Conservation (phyloP, 1,140 invertebrate species). For the Brachionus paranguensis region DNA sequence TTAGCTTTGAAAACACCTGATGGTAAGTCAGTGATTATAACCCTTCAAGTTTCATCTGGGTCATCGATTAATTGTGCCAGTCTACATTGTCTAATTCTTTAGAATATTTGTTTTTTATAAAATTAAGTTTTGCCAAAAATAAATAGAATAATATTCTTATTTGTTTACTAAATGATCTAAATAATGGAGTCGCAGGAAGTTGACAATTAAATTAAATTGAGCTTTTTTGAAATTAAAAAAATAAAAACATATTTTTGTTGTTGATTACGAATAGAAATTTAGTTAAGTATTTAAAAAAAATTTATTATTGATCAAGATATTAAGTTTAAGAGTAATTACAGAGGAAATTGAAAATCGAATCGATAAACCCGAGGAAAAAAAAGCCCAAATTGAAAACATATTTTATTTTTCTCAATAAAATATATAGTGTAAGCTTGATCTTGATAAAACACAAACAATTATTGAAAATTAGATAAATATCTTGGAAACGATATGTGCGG, state of each 20-base stretch:
- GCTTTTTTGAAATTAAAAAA: not conserved
- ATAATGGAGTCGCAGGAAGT: not conserved
- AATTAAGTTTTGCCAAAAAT: no score
- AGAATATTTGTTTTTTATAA: no score
- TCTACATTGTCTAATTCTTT: no score
- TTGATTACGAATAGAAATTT: not conserved
- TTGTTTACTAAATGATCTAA: not conserved
- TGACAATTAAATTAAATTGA: not conserved
- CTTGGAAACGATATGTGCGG: not conserved
- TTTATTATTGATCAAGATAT: not conserved
- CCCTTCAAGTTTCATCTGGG: no score
- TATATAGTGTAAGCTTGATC: not conserved
- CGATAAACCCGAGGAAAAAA: not conserved
- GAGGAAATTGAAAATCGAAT: not conserved
- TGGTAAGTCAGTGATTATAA: no score
- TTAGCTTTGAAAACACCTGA: no score
- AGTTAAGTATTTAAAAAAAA: not conserved
- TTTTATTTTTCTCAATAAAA: not conserved
- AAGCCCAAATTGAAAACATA: not conserved
- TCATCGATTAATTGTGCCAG: no score
- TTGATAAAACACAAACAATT: not conserved
- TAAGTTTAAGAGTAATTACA: not conserved
- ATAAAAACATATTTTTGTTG: not conserved
- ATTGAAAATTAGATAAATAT: slow-evolving; percentile 14
- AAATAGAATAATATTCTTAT: no score